Percentiles rank a stretch among this genome's conserved stretches.
These are phyloP conservation scores for Drosophila obscura DNA, from an alignment of 1,140 invertebrate species.

Conservation along the genomic window DNA sequence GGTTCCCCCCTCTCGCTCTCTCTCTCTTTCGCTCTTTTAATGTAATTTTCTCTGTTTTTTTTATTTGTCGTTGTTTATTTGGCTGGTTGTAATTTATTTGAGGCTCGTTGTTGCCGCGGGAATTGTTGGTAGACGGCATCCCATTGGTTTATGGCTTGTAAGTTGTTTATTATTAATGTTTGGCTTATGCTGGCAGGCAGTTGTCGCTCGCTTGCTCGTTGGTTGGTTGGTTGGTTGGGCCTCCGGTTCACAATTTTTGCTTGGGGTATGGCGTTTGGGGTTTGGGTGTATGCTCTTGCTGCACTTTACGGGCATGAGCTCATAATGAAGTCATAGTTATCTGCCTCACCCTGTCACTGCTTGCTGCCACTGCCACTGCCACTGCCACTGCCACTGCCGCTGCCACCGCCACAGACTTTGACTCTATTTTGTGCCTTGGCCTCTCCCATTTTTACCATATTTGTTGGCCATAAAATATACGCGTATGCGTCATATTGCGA, in stretches of 20 bases:
- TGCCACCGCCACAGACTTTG: neutral
- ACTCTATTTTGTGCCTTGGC: neutral
- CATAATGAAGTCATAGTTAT: slow-evolving; percentile 75
- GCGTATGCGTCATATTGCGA: slow-evolving; percentile 74
- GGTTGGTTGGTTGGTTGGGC: slow-evolving; percentile 6
- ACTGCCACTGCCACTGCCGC: neutral
- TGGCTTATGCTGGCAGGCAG: slow-evolving; percentile 67
- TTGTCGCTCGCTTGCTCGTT: slow-evolving; percentile 18
- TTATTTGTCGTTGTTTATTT: slow-evolving; percentile 41
- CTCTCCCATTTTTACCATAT: slow-evolving; percentile 52
- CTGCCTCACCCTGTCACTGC: slow-evolving; percentile 23
- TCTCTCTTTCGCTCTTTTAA: slow-evolving; percentile 27
- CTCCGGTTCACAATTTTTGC: neutral
- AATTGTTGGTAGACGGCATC: slow-evolving; percentile 51
- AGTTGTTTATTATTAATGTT: slow-evolving; percentile 81
- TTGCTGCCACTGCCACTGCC: neutral
- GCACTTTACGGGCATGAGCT: slow-evolving; percentile 72
- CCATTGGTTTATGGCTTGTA: slow-evolving; percentile 80
- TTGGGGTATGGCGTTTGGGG: too few species aligned
- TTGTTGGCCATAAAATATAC: slow-evolving; percentile 63
- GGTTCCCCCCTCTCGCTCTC: too few species aligned
- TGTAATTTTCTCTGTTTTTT: slow-evolving; percentile 42
- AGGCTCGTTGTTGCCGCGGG: slow-evolving; percentile 34
- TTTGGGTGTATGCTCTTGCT: slow-evolving; percentile 8
- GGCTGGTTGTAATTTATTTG: slow-evolving; percentile 62